Evolutionary conservation across 2,113 vertebrate genomes (phyloP).

Genomic region (Siphamia tubifer): DNA sequence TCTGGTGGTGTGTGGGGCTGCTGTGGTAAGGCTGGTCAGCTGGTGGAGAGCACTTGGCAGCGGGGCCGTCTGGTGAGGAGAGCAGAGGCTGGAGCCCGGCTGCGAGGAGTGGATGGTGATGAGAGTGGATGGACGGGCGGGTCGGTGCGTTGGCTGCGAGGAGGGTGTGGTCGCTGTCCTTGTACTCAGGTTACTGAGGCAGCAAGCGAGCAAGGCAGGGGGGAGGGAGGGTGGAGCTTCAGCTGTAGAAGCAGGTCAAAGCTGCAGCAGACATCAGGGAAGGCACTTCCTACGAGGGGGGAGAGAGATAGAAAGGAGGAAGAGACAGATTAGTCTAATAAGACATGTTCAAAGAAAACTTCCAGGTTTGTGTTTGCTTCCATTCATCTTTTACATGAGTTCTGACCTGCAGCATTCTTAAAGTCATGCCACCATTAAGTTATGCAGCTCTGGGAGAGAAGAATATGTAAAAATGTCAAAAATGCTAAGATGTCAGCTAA

Average conservation of each 20-base stretch:
- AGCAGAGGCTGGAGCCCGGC: conserved; percentile 36
- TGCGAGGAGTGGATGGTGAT: conserved; percentile 49
- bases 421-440: conserved; percentile 34
- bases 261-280: conserved; percentile 83
- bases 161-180: conserved; percentile 61
- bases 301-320: conserved; percentile 54
- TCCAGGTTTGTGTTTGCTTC: background rate
- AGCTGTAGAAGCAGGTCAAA: conserved; percentile 82
- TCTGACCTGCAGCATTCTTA: conserved; percentile 17
- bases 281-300: conserved; percentile 78
- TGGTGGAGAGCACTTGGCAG: conserved; percentile 45
- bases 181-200: conserved; percentile 66
- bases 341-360: background rate
- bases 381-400: conserved; percentile 3
- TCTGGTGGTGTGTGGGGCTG: conserved; percentile 48
- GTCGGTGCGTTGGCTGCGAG: conserved; percentile 47
- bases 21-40: conserved; percentile 59
- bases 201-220: conserved; percentile 75
- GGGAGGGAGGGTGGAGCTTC: conserved; percentile 67
- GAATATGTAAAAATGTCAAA: conserved; percentile 70
- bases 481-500: conserved; percentile 69
- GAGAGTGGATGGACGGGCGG: conserved; percentile 39
- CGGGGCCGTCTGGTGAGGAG: conserved; percentile 20
- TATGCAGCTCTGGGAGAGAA: conserved; percentile 57
- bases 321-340: conserved; percentile 30